Evolutionary conservation across 2,113 vertebrate genomes (phyloP), one percentile per base, ranked within the genome.

Genomic region (Lagopus muta): DNA sequence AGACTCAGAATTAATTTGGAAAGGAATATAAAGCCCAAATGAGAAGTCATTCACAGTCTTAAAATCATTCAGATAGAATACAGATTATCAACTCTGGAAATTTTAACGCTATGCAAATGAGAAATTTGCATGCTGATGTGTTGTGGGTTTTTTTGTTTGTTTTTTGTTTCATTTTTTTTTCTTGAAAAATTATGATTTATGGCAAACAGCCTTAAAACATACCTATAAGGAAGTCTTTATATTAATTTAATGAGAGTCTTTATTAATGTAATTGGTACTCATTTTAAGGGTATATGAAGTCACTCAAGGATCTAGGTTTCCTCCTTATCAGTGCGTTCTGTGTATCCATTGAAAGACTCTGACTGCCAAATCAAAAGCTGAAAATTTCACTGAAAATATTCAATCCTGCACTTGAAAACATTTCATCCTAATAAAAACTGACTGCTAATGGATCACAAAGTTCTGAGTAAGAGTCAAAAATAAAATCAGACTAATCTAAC

Each of bases 401-500:
- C 82, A 86, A 67, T 80, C 60, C 69, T 82, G 45, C n/a, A 62
- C 86, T 89, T 45, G 62, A 86, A 86, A 96, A 82, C 50, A 95
- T 84, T 83, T 86, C 47, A 70, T 82, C 36, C 65, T 92, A 67
- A 58, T 95, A 97, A 88, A 97, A 96, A 67, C 1, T 6, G 42
- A 75, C 81, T 70, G 65, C 75, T 80, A 97, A 93, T 89, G 92
- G 84, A 94, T 95, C 87, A 94, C 57, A 72, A 95, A 65, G 58
- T 95, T 87, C 94, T 96, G 92, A 90, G 93, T 83, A 54, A 87
- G 79, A 89, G 94, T 93, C 79, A 92, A 80, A 88, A 97, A 82
- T 86, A 97, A 94, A 94, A 95, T 95, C 82, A 93, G 86, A 75
- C 95, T 94, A 86, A 97, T 95, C 90, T 95, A 97, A 95, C 95